Evolutionary conservation across 2,113 vertebrate species (phyloP), one percentile per base, ranked within the genome.

Genomic region (Sturnus vulgaris): DNA sequence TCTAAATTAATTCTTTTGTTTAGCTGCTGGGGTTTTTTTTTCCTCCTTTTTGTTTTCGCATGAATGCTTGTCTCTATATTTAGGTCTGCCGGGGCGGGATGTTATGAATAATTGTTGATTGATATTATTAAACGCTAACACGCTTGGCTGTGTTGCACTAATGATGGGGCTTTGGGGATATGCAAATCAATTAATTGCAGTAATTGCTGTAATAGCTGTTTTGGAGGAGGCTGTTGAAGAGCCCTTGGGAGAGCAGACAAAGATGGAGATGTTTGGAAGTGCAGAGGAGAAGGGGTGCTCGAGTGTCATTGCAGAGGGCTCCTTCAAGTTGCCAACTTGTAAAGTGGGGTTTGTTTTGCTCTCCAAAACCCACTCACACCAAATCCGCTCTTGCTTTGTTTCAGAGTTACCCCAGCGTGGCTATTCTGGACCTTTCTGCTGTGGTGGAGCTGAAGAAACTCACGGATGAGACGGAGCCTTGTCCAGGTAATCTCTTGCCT

Each of bases 131-230:
- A 96, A 96, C 80, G 71, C 82, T 90, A 95, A 90, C 92, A 90
- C 57, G 76, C 95, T 97, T 96, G 94, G 82, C 86, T 96, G 95
- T 95, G 82, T 93, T 94, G 94, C 90, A 96, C 92, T 96, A 96
- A 97, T 95, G 94, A 79, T 46, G 72, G 82, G 93, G 53, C 95
- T 93, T 96, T 90, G 93, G 93, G 92, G 94, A 96, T 94, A 94
- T 97, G 93, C 92, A 96, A 95, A 97, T 95, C 82, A 90, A 86
- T 97, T 95, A 97, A 97, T 95, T 93, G 94, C 77, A 68, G 85
- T 86, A 94, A 94, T 90, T 95, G 93, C 88, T 81, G 75, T 78
- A 88, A 89, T 89, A 79, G 92, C 72, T 86, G 56, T 68, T 96
- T 94, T 86, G 90, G 93, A 94, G 86, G 82, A 88, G 46, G 79